These are phyloP conservation scores for Blastomussa wellsi DNA, from an alignment of 92 coral and sea anemone genomes.

Conservation along the genomic window DNA sequence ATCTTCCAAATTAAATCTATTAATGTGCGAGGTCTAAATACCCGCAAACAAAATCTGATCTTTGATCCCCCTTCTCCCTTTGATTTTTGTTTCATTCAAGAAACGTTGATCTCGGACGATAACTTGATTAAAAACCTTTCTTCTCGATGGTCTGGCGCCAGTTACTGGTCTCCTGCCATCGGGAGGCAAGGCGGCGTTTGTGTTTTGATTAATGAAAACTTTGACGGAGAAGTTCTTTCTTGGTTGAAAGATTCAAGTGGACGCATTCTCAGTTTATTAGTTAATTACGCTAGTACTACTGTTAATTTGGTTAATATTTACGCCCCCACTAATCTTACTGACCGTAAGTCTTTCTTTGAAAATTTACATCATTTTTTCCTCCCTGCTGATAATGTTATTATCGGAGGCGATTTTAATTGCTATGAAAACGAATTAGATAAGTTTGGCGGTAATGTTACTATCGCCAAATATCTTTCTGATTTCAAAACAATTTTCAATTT, in stretches of 20 bases:
- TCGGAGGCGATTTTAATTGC: slow-evolving; percentile 55
- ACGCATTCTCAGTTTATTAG: not conserved
- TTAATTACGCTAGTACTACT: not conserved
- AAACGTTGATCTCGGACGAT: not conserved
- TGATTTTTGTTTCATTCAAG: not conserved
- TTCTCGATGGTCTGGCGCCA: not conserved
- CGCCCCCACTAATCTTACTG: slow-evolving; percentile 42
- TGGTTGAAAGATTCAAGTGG: slow-evolving; percentile 28
- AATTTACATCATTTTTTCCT: slow-evolving; percentile 18
- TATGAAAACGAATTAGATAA: slow-evolving; percentile 23
- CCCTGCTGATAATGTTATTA: not conserved
- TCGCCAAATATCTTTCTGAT: not conserved
- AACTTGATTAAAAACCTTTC: not conserved
- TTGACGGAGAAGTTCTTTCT: not conserved
- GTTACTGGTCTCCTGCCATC: not conserved
- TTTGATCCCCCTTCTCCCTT: too few relatives aligned
- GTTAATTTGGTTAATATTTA: slow-evolving; percentile 13
- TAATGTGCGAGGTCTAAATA: not conserved
- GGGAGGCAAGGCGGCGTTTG: not conserved
- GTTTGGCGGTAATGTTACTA: slow-evolving; percentile 12
- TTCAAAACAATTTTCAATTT: not conserved
- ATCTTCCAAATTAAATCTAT: not conserved
- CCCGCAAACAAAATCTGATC: too few relatives aligned
- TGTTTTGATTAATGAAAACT: not conserved
- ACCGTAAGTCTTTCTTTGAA: slow-evolving; percentile 34